Conservation (phyloP, 2,888 invertebrate genomes). For the Athalia rosae region DNA sequence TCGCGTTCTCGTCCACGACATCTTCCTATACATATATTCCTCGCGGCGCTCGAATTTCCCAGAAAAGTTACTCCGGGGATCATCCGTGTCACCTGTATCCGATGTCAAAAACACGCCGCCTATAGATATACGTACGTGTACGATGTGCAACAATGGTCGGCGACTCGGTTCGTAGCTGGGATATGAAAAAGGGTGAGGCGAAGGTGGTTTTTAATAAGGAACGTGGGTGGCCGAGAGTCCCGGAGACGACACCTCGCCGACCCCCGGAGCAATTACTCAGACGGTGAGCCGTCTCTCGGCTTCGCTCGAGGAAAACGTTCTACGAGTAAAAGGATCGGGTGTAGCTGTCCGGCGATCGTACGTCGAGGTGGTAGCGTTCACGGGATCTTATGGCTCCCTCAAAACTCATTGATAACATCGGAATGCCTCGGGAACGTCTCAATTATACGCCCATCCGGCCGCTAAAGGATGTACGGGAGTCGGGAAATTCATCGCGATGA, state of each 20-base stretch:
- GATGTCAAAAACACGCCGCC: constrained; percentile 14
- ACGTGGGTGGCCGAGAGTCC: constrained; percentile 37
- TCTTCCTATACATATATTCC: background rate
- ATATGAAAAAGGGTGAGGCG: background rate
- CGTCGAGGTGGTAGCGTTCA: constrained; percentile 1
- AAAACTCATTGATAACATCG: constrained; percentile 45
- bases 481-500: too few relatives aligned
- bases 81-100: background rate
- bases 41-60: background rate
- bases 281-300: constrained; percentile 31
- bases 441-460: constrained; percentile 28
- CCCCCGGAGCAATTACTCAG: constrained; percentile 37
- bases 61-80: background rate
- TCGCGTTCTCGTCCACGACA: background rate
- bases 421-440: constrained; percentile 45
- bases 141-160: constrained; percentile 7
- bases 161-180: constrained; percentile 7
- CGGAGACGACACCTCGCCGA: constrained; percentile 33
- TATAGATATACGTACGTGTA: too few relatives aligned
- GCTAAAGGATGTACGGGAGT: background rate
- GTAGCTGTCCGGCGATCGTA: constrained; percentile 14
- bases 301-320: constrained; percentile 26
- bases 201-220: constrained; percentile 35
- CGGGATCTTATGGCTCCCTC: constrained; percentile 4
- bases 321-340: constrained; percentile 41